phyloP scores from a whole-genome alignment of 2,888 invertebrate species.

The Ochropacha duplaris region DNA sequence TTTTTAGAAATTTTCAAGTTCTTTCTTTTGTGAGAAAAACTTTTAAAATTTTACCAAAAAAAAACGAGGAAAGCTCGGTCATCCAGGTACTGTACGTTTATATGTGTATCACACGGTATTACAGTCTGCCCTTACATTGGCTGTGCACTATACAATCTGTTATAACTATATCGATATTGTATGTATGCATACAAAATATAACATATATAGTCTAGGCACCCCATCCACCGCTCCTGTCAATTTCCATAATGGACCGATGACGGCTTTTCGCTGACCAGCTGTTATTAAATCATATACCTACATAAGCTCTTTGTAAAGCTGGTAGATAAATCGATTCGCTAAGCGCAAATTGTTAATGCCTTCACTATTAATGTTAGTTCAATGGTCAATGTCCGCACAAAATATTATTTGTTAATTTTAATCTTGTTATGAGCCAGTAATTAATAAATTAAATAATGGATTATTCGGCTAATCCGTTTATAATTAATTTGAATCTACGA shows the following conservation, averaged over 20 bases:
- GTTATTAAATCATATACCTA: conserved; percentile 45
- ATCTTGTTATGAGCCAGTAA: background rate
- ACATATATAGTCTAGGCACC: conserved; percentile 26
- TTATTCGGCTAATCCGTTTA: background rate
- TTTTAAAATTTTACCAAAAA: too few species aligned
- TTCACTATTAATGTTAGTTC: background rate
- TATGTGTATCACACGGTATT: too few species aligned
- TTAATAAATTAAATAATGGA: background rate
- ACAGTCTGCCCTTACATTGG: too few species aligned
- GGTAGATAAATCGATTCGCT: conserved; percentile 27
- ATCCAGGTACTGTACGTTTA: too few species aligned
- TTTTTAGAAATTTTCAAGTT: too few species aligned
- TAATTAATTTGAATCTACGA: background rate
- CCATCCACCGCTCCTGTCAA: conserved; percentile 50
- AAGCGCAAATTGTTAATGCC: conserved; percentile 12
- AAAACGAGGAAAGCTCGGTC: too few species aligned
- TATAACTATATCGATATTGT: too few species aligned
- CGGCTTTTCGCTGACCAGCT: conserved; percentile 61
- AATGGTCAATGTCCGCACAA: background rate
- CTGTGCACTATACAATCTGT: too few species aligned
- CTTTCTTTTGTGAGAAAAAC: too few species aligned
- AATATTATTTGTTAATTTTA: background rate
- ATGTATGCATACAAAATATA: background rate
- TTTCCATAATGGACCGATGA: conserved; percentile 66
- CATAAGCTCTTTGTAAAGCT: conserved; percentile 34